phyloP scores from a whole-genome alignment of 2,113 vertebrate species.

The Archilochus colubris region DNA sequence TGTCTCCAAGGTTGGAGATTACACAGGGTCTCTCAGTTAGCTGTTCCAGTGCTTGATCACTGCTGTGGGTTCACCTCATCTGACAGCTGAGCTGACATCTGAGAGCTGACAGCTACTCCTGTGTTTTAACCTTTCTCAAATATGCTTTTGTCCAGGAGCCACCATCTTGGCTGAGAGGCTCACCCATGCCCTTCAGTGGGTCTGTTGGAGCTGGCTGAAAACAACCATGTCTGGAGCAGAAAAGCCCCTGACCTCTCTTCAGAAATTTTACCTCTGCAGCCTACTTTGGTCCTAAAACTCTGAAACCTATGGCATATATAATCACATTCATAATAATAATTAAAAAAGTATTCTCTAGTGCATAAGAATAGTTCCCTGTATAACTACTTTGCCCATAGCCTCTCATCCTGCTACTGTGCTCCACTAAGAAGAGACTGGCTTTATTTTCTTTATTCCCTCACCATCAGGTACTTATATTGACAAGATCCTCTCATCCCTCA shows the following conservation, averaged over 20 bases:
- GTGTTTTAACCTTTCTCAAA: neutral
- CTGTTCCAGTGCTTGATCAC: neutral
- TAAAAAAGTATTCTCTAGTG: neutral
- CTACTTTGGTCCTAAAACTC: neutral
- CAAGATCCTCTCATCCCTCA: neutral
- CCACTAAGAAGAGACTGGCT: neutral
- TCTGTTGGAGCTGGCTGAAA: too few species aligned
- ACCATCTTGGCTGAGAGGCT: neutral
- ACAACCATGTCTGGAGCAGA: too few species aligned
- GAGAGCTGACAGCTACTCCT: neutral
- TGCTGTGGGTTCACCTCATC: neutral
- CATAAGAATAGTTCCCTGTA: neutral
- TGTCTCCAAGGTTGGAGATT: neutral
- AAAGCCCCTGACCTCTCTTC: too few species aligned
- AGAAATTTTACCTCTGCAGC: neutral
- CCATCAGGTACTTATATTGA: neutral
- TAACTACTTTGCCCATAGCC: neutral
- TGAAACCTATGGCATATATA: neutral
- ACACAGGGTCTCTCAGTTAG: neutral
- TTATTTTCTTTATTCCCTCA: neutral
- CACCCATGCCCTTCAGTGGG: rapidly evolving
- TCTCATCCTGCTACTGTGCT: neutral
- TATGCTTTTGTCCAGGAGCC: rapidly evolving
- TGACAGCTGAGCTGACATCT: neutral
- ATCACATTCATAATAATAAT: neutral